These are phyloP conservation scores for Pseudomugil tenellus DNA, from an alignment of 2,797 vertebrate species.

Conservation along the genomic window DNA sequence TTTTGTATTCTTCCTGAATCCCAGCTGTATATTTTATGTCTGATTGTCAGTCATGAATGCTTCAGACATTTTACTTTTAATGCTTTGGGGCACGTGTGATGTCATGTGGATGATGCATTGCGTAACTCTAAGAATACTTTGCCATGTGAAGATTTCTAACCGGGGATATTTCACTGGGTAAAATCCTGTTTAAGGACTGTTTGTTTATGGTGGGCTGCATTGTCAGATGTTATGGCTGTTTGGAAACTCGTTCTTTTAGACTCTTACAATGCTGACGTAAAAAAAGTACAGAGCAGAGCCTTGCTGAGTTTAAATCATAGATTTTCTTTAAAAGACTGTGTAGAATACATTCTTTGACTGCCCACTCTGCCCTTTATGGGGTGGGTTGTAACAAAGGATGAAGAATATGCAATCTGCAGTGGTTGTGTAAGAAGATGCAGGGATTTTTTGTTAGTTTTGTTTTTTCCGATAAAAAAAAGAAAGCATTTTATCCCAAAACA, in stretches of 20 bases:
- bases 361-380: not conserved
- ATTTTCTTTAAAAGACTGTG: not conserved
- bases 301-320: not conserved
- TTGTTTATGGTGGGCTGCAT: not conserved
- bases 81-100: not conserved
- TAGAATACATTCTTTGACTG: not conserved
- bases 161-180: not conserved
- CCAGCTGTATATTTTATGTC: not conserved
- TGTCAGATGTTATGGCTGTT: not conserved
- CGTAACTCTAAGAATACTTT: not conserved
- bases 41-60: not conserved
- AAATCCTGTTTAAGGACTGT: not conserved
- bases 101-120: not conserved
- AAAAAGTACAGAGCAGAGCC: not conserved
- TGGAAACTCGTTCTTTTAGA: not conserved
- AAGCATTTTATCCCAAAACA: no score
- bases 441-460: no score
- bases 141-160: not conserved
- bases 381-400: no score
- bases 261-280: not conserved
- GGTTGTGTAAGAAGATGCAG: no score
- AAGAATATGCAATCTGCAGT: no score
- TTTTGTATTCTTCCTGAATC: not conserved
- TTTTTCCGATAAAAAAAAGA: no score
- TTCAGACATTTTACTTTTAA: not conserved